Base-by-base conservation (phyloP, 2,888 invertebrate species). In the Cantharis rustica region DNA sequence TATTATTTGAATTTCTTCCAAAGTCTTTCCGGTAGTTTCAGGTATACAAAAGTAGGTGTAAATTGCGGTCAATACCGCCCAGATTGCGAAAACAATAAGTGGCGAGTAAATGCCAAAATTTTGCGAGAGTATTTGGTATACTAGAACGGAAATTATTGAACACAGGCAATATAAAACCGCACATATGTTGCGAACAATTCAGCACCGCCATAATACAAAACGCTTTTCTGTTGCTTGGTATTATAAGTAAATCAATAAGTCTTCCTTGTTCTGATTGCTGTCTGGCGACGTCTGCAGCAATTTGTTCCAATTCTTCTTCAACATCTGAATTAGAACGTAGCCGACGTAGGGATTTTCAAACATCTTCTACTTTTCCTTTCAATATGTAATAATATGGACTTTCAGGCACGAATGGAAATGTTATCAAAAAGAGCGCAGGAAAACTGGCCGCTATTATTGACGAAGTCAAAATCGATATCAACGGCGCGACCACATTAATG, bases 351-450 rank as follows among this genome's bases (percentile, higher is more conserved):
- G 85, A 80, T 77, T 80, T 82, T 71, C 78, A 79, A 0, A 86
- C 86, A 17, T 81, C 73, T 7, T 82, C 83, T 9, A 66, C 70
- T 72, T 82, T 76, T 13, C 81, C 81, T 69, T 82, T 84, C 13
- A 79, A 79, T 0, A 86, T 73, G 0, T 84, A 77, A 74, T 83
- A 86, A 75, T 86, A 86, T 0, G 86, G 86, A 3, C 85, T 85
- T 72, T 86, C 85, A 0, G 86, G 86, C 84, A 86, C 84, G 74
- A 84, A 85, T 1, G 83, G 80, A 71, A 85, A 86, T 4, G 83
- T 79, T 9, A 79, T 73, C 2, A 85, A 78, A 78, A 86, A 84
- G 0, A 75, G 66, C 0, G 82, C 7, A 0, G 85, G 76, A 15
- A 86, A 71, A 0, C 75, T 68, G 10, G 80, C 81, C 3, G 84